These are phyloP conservation scores for Eristalinus sepulchralis DNA, from an alignment of 2,888 invertebrate species.

Conservation along the genomic window DNA sequence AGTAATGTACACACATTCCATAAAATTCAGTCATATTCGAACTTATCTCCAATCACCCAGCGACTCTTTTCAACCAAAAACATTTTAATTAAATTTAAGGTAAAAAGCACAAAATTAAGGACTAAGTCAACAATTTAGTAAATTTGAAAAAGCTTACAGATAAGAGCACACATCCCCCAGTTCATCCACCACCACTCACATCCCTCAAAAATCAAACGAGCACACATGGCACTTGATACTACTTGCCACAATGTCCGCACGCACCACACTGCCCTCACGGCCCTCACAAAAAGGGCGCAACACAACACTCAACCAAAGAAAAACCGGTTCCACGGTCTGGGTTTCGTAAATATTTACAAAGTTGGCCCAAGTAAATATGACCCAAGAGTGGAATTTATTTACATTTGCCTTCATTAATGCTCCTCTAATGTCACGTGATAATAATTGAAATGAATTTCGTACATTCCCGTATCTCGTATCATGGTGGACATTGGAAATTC, in stretches of 20 bases:
- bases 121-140: slow-evolving; percentile 55
- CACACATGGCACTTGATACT: slow-evolving; percentile 36
- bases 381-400: slow-evolving; percentile 75
- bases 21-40: background rate
- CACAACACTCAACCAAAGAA: slow-evolving; percentile 47
- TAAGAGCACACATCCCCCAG: slow-evolving; percentile 24
- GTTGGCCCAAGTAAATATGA: slow-evolving; percentile 75
- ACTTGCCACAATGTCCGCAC: slow-evolving; percentile 12
- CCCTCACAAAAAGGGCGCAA: slow-evolving; percentile 16
- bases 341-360: slow-evolving; percentile 75
- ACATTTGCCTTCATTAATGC: slow-evolving; percentile 75
- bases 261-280: background rate
- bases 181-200: slow-evolving; percentile 16
- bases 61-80: background rate
- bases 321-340: slow-evolving; percentile 60
- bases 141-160: slow-evolving; percentile 56
- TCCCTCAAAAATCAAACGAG: slow-evolving; percentile 24
- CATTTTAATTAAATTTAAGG: slow-evolving; percentile 57
- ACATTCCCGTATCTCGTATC: slow-evolving; percentile 44
- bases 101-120: slow-evolving; percentile 19
- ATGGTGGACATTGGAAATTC: slow-evolving; percentile 59
- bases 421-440: slow-evolving; percentile 73
- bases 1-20: background rate
- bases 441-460: slow-evolving; percentile 73
- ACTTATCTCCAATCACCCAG: background rate